Evolutionary conservation across 2,797 vertebrate genomes (phyloP), one percentile per base, ranked within the genome.

Genomic region (Paramormyrops hopkinsi): DNA sequence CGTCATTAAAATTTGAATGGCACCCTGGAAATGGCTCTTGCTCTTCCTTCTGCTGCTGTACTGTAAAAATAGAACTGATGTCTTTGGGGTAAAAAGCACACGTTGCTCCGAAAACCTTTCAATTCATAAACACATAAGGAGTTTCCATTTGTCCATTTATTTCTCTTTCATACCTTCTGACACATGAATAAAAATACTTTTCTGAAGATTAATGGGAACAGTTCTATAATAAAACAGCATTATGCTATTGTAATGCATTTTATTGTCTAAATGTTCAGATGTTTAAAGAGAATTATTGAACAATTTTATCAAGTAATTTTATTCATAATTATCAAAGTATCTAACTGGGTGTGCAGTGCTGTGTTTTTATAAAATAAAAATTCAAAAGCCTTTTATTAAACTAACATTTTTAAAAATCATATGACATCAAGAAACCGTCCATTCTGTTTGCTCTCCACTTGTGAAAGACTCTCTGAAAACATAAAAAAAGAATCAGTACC

Each of bases 1-100:
- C 25, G 48, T 88, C 88, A 88, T 91, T 91, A 90, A 86, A 88
- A 90, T 90, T 48, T 89, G 86, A 91, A 90, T 91, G 76, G 73
- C 83, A 88, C 87, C 54, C 89, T 62, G 62, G 90, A 91, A 90
- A 88, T 54, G 51, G 29, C 1, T 37, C 53, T 84, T 14, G 29
- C 65, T 6, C 29, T 37, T 14, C 37, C 88, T 91, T 90, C 89
- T 73, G 29, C 69, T 89, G 87, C 86, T 90, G 5, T 87, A 46
- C 89, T 91, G 83, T 79, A 89, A 90, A 83, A 90, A 84, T 88
- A n/a, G 2, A 65, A 86, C 53, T 59, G 59, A 90, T 88, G 73
- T 88, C 88, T 85, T 25, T 86, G 88, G 25, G 91, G 90, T 54
- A 86, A 90, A 91, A 79, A 87, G 2, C 59, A 50, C 82, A 83